Conservation (phyloP, 1,140 invertebrate genomes). For the Tetramorium simillimum region DNA sequence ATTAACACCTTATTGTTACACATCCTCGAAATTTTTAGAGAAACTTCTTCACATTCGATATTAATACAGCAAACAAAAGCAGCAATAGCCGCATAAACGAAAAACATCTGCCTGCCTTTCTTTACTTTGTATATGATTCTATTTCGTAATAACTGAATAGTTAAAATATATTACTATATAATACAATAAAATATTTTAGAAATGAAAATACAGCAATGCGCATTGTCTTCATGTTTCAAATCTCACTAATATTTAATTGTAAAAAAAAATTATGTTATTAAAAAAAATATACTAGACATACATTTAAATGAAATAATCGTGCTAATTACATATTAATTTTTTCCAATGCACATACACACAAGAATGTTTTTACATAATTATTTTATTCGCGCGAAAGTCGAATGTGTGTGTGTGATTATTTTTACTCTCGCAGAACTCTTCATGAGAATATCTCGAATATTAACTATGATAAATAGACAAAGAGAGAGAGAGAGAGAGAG, state of each 20-base stretch:
- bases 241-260: background rate
- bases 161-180: background rate
- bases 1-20: slow-evolving; percentile 62
- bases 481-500: background rate
- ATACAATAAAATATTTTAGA: background rate
- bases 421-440: background rate
- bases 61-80: slow-evolving; percentile 65
- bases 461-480: background rate
- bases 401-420: background rate
- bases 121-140: background rate
- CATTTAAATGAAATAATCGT: background rate
- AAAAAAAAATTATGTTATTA: background rate
- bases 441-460: background rate
- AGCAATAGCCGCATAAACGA: background rate
- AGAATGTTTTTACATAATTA: background rate
- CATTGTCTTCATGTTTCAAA: background rate
- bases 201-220: background rate
- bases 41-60: slow-evolving; percentile 36
- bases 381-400: background rate
- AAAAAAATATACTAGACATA: background rate
- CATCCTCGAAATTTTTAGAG: slow-evolving; percentile 34
- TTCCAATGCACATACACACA: background rate
- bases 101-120: background rate
- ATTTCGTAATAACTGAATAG: background rate
- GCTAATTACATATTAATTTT: background rate